phyloP scores from a whole-genome alignment of 2,113 vertebrate genomes.

The Oryzias javanicus region DNA sequence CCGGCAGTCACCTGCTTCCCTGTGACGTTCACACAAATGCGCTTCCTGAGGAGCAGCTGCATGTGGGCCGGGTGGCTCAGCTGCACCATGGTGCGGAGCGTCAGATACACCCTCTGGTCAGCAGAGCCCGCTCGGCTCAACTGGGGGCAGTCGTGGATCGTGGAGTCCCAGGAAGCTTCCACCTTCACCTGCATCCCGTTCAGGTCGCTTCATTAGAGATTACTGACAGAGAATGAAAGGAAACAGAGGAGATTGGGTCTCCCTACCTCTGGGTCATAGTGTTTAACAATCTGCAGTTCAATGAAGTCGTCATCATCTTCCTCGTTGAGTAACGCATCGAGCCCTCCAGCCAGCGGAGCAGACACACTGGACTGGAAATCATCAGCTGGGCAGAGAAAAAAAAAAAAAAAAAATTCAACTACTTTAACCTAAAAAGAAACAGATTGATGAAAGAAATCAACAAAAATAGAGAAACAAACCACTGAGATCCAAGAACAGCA shows the following conservation, averaged over 20 bases:
- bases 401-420: slow-evolving; percentile 8
- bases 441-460: not conserved
- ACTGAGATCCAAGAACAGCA: slow-evolving; percentile 93
- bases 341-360: slow-evolving; percentile 79
- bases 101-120: slow-evolving; percentile 89
- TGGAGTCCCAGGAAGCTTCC: slow-evolving; percentile 95
- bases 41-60: slow-evolving; percentile 90
- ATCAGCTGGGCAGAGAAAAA: slow-evolving; percentile 71
- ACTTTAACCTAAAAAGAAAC: too few relatives aligned
- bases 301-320: slow-evolving; percentile 94
- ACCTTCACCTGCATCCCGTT: slow-evolving; percentile 80
- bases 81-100: slow-evolving; percentile 81
- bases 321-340: slow-evolving; percentile 83
- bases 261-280: slow-evolving; percentile 78
- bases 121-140: slow-evolving; percentile 79
- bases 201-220: not conserved
- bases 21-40: slow-evolving; percentile 86
- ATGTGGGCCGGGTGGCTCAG: slow-evolving; percentile 93
- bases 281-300: slow-evolving; percentile 75
- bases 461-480: slow-evolving; percentile 71
- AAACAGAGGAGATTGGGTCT: too few relatives aligned
- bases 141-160: slow-evolving; percentile 85
- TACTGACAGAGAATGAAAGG: not conserved
- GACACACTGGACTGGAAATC: slow-evolving; percentile 63
- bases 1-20: slow-evolving; percentile 50